Evolutionary conservation across 2,888 invertebrate species (phyloP), one percentile per base, ranked within the genome.

Genomic region (Troides aeacus): DNA sequence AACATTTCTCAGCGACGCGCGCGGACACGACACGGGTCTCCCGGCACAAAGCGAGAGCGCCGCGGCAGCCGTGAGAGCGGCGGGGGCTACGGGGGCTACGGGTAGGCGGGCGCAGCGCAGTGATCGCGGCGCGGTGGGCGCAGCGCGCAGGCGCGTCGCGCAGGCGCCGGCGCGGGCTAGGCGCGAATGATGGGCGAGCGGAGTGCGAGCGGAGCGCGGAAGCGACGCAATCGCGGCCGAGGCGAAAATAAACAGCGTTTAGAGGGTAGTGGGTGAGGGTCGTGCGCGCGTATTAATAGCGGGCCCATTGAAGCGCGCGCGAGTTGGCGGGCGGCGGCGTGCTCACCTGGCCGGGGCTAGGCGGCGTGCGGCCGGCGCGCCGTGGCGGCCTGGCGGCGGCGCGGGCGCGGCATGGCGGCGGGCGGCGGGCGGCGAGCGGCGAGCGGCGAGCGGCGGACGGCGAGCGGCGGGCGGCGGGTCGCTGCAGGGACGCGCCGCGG

Each of bases 191-290:
- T 53, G 68, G 61, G 69, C 69, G 69, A 50, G 46, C 46, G 58
- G 61, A 18, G 39, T 5, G 66, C 62, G 64, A 46, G 36, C 61
- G 59, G 62, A 61, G 64, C 66, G 62, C 66, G 71, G 50, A 63
- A 72, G 71, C 73, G 60, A 68, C 56, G 72, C 62, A 62, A 56
- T 57, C 53, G 70, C 71, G 71, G 75, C 68, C 78, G 64, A 60
- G 39, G 75, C 77, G 73, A 74, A 78, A 79, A 81, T 79, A 81
- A 81, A 80, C 81, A 79, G 71, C 72, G 75, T 77, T 82, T 81
- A 77, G 83, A 85, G 87, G 87, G 86, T 83, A 87, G 86, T 83
- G 79, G 88, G 87, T 86, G 87, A 88, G 86, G 88, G 87, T 85
- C 88, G 81, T 72, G 72, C 72, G 72, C 68, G 76, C 71, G 79